Evolutionary conservation across 2,113 vertebrate genomes (phyloP).

Genomic region (Egretta garzetta): DNA sequence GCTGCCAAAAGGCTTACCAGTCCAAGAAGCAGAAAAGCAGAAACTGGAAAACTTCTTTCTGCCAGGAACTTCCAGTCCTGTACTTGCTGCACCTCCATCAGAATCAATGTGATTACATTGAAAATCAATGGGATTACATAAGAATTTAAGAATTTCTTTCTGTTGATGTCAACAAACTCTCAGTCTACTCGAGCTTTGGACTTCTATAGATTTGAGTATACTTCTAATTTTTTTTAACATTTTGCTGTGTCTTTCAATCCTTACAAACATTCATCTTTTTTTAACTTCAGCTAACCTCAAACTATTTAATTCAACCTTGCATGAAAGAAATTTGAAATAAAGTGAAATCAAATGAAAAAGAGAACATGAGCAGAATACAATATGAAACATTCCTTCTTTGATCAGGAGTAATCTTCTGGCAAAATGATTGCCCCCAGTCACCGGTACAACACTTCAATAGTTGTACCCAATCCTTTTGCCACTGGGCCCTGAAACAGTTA

Average conservation of each 20-base stretch:
- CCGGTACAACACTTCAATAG: background rate
- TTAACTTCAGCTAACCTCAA: background rate
- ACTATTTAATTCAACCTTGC: background rate
- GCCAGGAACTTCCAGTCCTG: background rate
- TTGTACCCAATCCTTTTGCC: background rate
- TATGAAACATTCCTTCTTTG: background rate
- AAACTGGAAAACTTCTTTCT: background rate
- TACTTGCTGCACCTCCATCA: background rate
- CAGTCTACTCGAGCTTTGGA: background rate
- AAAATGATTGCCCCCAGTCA: background rate
- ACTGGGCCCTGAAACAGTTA: background rate
- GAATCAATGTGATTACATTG: background rate
- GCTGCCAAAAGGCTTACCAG: background rate
- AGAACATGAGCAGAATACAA: background rate
- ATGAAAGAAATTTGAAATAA: background rate
- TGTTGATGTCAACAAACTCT: background rate
- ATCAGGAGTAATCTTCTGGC: background rate
- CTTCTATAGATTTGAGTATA: background rate
- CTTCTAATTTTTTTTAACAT: background rate
- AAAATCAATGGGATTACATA: background rate
- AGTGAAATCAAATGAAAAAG: background rate
- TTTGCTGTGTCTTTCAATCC: background rate
- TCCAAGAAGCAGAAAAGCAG: background rate
- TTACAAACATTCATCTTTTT: background rate
- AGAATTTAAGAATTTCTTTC: background rate